Evolutionary conservation across 2,797 vertebrate species (phyloP).

Genomic region (Taeniopygia guttata): DNA sequence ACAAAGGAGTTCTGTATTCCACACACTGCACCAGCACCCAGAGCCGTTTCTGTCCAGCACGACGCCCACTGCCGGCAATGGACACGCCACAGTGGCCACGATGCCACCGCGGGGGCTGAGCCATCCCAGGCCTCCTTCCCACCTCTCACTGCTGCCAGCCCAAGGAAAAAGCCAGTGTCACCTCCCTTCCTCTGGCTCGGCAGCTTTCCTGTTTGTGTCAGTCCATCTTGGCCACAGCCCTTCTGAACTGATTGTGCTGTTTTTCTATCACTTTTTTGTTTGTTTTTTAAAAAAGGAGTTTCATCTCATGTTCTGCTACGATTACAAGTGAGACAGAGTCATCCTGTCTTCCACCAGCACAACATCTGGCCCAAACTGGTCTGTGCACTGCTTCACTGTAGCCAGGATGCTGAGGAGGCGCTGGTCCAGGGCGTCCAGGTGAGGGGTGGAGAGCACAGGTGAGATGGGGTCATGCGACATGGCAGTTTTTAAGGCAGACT

Average conservation of each 20-base stretch:
- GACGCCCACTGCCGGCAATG: slow-evolving; percentile 22
- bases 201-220: slow-evolving; percentile 30
- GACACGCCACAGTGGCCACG: neutral
- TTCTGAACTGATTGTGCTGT: slow-evolving; percentile 76
- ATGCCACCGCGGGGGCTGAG: neutral
- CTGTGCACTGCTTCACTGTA: slow-evolving; percentile 93
- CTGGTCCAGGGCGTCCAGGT: slow-evolving; percentile 89
- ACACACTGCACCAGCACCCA: neutral
- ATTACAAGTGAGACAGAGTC: slow-evolving; percentile 92
- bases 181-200: neutral
- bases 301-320: neutral
- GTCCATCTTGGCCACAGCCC: slow-evolving; percentile 34
- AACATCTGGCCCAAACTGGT: slow-evolving; percentile 87
- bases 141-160: slow-evolving; percentile 25
- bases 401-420: slow-evolving; percentile 87
- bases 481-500: slow-evolving; percentile 87
- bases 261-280: slow-evolving; percentile 66
- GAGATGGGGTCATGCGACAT: slow-evolving; percentile 88
- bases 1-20: neutral
- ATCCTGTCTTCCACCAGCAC: slow-evolving; percentile 96
- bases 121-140: neutral
- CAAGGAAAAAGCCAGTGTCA: slow-evolving; percentile 4
- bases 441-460: slow-evolving; percentile 85
- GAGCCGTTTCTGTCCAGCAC: neutral
- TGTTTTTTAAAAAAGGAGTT: slow-evolving; percentile 49